Evolutionary conservation across 2,797 vertebrate species (phyloP).

Genomic region (Alfaro cultratus): DNA sequence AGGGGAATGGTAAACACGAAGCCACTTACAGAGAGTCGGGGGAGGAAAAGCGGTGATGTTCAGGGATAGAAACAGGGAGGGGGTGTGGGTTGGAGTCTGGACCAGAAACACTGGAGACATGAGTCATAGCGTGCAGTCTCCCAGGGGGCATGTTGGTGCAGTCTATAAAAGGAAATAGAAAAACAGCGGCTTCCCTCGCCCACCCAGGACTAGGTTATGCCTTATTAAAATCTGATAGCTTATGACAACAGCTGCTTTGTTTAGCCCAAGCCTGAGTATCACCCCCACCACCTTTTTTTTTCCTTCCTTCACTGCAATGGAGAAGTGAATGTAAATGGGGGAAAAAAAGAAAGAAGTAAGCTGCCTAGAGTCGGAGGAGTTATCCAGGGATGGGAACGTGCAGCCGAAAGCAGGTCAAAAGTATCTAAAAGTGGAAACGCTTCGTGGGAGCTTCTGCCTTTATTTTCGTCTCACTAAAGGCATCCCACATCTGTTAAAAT

Average conservation of each 20-base stretch:
- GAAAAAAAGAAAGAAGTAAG: constrained; percentile 35
- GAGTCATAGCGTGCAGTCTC: constrained; percentile 77
- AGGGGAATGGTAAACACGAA: constrained; percentile 32
- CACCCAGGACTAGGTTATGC: constrained; percentile 78
- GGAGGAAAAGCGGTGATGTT: constrained; percentile 41
- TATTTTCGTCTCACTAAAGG: constrained; percentile 28
- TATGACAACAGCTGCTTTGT: constrained; percentile 76
- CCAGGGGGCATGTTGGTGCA: constrained; percentile 77
- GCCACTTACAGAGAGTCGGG: constrained; percentile 8
- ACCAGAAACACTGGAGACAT: constrained; percentile 77
- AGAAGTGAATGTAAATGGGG: constrained; percentile 46
- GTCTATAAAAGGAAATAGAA: constrained; percentile 83
- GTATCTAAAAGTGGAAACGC: constrained; percentile 31
- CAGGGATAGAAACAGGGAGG: constrained; percentile 38
- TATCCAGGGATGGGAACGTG: constrained; percentile 21
- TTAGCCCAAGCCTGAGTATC: constrained; percentile 63
- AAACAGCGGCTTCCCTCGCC: constrained; percentile 81
- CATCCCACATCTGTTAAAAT: constrained; percentile 58
- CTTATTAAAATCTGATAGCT: constrained; percentile 80
- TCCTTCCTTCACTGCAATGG: constrained; percentile 31
- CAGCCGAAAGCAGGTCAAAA: constrained; percentile 57
- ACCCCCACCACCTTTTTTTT: neutral
- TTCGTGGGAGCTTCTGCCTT: constrained; percentile 26
- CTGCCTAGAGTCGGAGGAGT: constrained; percentile 60
- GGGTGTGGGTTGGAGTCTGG: constrained; percentile 62